These are phyloP conservation scores for Thymelicus sylvestris DNA, from an alignment of 2,888 invertebrate species.

Conservation along the genomic window DNA sequence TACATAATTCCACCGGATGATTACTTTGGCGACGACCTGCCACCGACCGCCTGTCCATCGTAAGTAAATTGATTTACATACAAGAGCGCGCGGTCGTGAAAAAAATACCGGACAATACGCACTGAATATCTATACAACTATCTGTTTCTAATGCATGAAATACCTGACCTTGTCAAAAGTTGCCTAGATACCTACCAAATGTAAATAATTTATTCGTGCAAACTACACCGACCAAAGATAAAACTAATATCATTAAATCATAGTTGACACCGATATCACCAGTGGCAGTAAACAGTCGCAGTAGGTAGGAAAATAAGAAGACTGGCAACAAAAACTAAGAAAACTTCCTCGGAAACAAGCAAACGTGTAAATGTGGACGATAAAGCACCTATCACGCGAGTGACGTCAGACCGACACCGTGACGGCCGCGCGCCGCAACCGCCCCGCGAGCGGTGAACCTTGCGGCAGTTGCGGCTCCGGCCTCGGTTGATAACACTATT, in stretches of 20 bases:
- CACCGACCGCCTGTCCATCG: conserved; percentile 41
- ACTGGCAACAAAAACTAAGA: conserved; percentile 10
- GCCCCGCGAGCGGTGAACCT: conserved; percentile 65
- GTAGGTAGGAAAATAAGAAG: conserved; percentile 27
- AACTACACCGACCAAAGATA: background rate
- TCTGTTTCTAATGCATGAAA: background rate
- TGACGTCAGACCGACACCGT: conserved; percentile 71
- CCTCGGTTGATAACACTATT: conserved; percentile 66
- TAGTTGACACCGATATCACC: background rate
- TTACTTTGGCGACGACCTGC: conserved; percentile 49
- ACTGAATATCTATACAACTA: background rate
- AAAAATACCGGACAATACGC: conserved; percentile 1
- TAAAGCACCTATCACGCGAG: conserved; percentile 66
- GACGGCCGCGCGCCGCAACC: conserved; percentile 48
- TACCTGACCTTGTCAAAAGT: conserved; percentile 36
- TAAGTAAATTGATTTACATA: conserved; percentile 59
- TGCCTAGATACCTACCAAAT: background rate
- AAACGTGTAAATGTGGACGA: conserved; percentile 52
- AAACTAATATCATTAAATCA: background rate
- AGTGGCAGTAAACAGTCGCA: background rate
- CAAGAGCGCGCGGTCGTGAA: conserved; percentile 41
- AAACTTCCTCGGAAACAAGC: conserved; percentile 40
- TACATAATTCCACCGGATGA: conserved; percentile 55
- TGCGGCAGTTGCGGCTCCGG: conserved; percentile 53
- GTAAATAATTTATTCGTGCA: background rate